Evolutionary conservation across 2,113 vertebrate genomes (phyloP), one percentile per base, ranked within the genome.

Genomic region (Erythrocercus mccallii): DNA sequence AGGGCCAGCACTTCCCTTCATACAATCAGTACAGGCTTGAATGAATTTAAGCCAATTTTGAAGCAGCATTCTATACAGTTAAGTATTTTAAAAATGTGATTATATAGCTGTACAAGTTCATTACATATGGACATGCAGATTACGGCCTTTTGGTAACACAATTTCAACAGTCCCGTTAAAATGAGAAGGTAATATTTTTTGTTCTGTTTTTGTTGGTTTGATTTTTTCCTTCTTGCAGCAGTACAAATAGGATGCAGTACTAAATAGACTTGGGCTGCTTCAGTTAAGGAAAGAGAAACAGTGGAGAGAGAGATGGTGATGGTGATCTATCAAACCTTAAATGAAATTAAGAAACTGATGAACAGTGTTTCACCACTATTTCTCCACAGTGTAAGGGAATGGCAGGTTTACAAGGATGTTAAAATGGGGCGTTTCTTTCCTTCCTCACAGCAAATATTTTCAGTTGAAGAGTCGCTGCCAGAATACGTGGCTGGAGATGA

Each of bases 141-240:
- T 79, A 5, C 2, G 3, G 69, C 53, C 68, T 86, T 73, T 60
- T 50, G 38, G 25, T 92, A 93, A 81, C 42, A 53, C 16, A 81
- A n/a, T 92, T 92, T 90, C 53, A 76, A 30, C 30, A 69, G 19
- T 68, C 47, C 27, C 15, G 47, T 70, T 96, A 74, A 78, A 92
- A 88, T 18, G 24, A 66, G 40, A 64, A 56, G 25, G 28, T 57
- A 56, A 12, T 68, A n/a, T 16, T 45, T n/a, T 40, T 33, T 66
- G 23, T 15, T 24, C 37, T 61, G 45, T 47, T 47, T 47, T 22
- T 22, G 45, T 22, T 47, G 20, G 27, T 69, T 72, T 38, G 20
- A 3, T 45, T 73, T 65, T n/a, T 81, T 62, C 15, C 27, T 84
- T 88, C 21, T 47, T 35, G 6, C 21, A 64, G 44, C 42, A 84